Percentiles rank a stretch among this genome's conserved stretches.
Evolutionary conservation across 2,797 vertebrate species (phyloP).

Genomic region (Thripadectes ignobilis): DNA sequence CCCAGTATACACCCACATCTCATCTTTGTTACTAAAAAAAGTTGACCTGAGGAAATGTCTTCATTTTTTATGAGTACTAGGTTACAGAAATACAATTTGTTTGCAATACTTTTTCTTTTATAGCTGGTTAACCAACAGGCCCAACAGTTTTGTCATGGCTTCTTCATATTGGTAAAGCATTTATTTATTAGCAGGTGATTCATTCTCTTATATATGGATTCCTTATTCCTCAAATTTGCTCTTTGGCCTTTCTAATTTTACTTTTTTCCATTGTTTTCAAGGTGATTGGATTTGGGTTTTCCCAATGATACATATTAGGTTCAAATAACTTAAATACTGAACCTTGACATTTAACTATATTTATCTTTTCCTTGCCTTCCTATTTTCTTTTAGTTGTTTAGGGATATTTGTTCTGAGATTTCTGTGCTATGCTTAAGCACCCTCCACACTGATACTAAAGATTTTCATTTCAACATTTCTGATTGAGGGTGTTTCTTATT

Average conservation of each 20-base stretch:
- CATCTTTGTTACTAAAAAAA: background rate
- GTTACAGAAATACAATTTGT: background rate
- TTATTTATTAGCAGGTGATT: background rate
- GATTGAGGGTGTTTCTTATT: background rate
- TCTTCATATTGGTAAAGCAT: background rate
- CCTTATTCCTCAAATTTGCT: background rate
- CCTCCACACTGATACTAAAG: background rate
- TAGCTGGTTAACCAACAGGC: background rate
- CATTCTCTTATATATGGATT: background rate
- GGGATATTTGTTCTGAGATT: conserved; percentile 16
- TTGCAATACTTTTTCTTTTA: background rate
- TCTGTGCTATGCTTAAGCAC: background rate
- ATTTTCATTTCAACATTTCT: conserved; percentile 8
- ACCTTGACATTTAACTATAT: conserved; percentile 49
- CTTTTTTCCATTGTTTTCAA: background rate
- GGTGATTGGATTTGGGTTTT: conserved; percentile 24
- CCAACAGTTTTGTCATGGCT: background rate
- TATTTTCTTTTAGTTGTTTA: conserved; percentile 33
- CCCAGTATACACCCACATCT: background rate
- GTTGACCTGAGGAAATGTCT: background rate
- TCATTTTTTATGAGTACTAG: background rate
- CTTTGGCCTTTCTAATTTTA: conserved; percentile 9
- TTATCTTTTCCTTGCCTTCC: conserved; percentile 1
- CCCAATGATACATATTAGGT: conserved; percentile 15
- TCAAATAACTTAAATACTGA: conserved; percentile 41